Percentiles rank a stretch among this genome's conserved stretches.
Conservation (phyloP, 2,113 vertebrate genomes). For the Lutjanus erythropterus region DNA sequence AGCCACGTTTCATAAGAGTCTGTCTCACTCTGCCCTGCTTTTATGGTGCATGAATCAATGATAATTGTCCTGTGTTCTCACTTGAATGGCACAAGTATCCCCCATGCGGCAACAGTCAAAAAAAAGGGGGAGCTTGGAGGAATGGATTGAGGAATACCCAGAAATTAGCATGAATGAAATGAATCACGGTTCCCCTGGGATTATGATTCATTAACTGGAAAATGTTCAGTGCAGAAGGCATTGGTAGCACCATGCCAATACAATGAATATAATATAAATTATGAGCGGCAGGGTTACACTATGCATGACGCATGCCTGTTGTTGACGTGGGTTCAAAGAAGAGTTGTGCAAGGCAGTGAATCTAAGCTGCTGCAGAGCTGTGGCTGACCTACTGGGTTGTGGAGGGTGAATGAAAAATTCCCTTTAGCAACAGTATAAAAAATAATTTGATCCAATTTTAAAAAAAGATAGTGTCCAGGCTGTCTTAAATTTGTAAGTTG, state of each 20-base stretch:
- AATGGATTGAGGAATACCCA: slow-evolving; percentile 51
- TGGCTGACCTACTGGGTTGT: not conserved
- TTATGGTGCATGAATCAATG: slow-evolving; percentile 74
- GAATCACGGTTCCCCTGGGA: slow-evolving; percentile 54
- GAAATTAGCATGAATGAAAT: slow-evolving; percentile 65
- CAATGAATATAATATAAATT: slow-evolving; percentile 43
- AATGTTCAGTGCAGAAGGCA: slow-evolving; percentile 41
- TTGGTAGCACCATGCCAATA: slow-evolving; percentile 40
- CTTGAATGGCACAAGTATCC: slow-evolving; percentile 63
- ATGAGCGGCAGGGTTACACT: slow-evolving; percentile 23
- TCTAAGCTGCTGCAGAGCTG: slow-evolving; percentile 4
- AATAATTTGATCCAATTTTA: too few relatives aligned
- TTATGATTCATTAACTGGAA: slow-evolving; percentile 62
- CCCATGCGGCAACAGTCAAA: slow-evolving; percentile 59
- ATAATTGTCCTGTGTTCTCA: slow-evolving; percentile 70
- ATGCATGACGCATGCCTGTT: slow-evolving; percentile 15
- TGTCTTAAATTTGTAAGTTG: too few relatives aligned
- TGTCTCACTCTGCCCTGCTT: slow-evolving; percentile 65
- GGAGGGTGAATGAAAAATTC: slow-evolving; percentile 19
- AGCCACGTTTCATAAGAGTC: slow-evolving; percentile 69
- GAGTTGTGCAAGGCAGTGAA: slow-evolving; percentile 21
- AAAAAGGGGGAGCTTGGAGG: slow-evolving; percentile 32
- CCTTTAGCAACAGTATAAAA: not conserved
- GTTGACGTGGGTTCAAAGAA: slow-evolving; percentile 41
- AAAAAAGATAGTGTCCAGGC: too few relatives aligned